Base-by-base conservation (phyloP, 1,140 invertebrate species). In the Conus ventricosus region DNA sequence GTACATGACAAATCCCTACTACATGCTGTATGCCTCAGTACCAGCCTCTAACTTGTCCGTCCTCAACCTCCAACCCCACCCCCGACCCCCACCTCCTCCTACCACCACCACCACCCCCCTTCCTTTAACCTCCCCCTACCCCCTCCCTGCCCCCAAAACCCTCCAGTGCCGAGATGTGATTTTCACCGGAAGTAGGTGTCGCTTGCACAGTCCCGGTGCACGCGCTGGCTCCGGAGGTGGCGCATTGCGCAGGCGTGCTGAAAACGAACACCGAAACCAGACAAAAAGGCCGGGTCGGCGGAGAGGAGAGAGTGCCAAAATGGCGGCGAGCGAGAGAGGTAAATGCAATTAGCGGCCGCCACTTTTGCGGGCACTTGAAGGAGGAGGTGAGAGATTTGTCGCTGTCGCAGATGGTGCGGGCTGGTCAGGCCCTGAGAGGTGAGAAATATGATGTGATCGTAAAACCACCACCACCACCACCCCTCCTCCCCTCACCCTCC, bases 151-250 rank as follows among this genome's bases (percentile, higher is more conserved):
- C 57, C 57, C 57, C 57, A 60, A 15, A 11, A 15, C 0, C 39
- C 39, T 39, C 39, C 39, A 60, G 4, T 60, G 57, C 25, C 6
- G 81, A 55, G 81, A 83, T 83, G 81, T 83, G 81, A 83, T 83
- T 83, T 83, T 83, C n/a, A 27, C 81, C 81, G 81, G 81, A 83
- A 83, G 81, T 83, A 83, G 81, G 81, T 83, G 81, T 83, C 81
- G 53, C 13, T 83, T 83, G 81, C 81, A 23, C 53, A 54, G 81
- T 54, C 53, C 51, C 81, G 81, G 81, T 55, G 81, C 81, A 83
- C 55, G 53, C 81, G 81, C 81, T 55, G 20, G 81, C 81, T 83
- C 53, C 53, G 17, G 81, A 83, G 53, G 81, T 83, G 81, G 7
- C 53, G 53, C 51, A 20, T 57, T 57, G 81, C 81, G 81, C 81